Base-by-base conservation (phyloP, 2,113 vertebrate genomes). In the Ailuropoda melanoleuca region DNA sequence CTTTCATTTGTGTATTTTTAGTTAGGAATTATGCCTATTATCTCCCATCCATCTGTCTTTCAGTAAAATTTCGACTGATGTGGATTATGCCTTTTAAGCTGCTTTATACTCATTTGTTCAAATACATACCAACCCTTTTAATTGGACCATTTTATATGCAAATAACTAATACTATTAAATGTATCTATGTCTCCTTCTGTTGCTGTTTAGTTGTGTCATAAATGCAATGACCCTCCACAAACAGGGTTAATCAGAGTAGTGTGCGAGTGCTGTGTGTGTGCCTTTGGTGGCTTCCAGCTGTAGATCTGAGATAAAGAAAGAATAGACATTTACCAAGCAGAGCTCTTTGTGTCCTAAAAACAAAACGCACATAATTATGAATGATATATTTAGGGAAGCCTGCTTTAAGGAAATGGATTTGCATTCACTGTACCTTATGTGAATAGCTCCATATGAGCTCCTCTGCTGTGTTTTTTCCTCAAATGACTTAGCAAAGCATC, bases 161-260 rank as follows among this genome's bases (percentile, higher is more conserved):
- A 97, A 97, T 87, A 97, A 80, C 75, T 89, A 93, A 81, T 95
- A 95, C 89, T 94, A 43, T 98, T 97, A 97, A 98, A 83, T 97
- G 55, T 97, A 60, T 97, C 95, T 97, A 66, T 97, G 62, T 88
- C 77, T 97, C 87, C 98, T 98, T 97, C 94, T 97, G 87, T 89
- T 97, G 77, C 77, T 93, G 86, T 70, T 96, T 80, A 96, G 80
- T 96, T 88, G 34, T 95, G 88, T 97, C 97, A 96, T 95, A 95
- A 98, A 98, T 86, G 96, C 85, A 95, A 15, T 98, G 97, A 98
- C 95, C 97, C 96, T 98, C 83, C 84, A 34, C 96, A 97, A 62
- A 97, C 92, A 94, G 98, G 97, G 97, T 98, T 99, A 98, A 98
- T 98, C 97, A 90, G 94, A 93, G 62, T 21, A 15, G 58, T 13